Conservation (phyloP, 2,113 vertebrate species). For the Mastomys coucha region DNA sequence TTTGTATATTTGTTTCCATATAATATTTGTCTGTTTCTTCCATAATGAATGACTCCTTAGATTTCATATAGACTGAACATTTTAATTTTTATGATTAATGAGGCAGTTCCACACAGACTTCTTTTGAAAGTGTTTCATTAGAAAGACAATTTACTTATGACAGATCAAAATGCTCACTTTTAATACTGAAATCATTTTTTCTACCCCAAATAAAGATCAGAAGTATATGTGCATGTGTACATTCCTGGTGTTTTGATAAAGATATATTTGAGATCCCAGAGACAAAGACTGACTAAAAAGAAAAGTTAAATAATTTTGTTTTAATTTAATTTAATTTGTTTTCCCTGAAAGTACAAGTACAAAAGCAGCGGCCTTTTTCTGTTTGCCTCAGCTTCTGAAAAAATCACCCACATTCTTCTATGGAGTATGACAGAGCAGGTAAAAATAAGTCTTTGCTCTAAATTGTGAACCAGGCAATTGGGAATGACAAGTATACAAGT, state of each 20-base stretch:
- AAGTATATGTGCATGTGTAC: neutral
- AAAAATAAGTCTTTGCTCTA: neutral
- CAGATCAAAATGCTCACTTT: neutral
- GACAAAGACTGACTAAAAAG: neutral
- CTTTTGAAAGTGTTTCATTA: constrained; percentile 17
- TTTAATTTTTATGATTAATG: neutral
- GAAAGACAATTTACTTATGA: neutral
- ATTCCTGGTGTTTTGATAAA: neutral
- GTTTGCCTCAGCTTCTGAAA: neutral
- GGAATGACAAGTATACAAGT: neutral
- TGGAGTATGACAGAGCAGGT: neutral
- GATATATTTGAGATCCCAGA: neutral
- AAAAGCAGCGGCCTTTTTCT: neutral
- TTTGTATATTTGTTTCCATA: neutral
- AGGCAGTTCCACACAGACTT: neutral
- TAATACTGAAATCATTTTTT: neutral
- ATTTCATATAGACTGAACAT: neutral
- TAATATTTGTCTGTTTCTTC: neutral
- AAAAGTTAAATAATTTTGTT: neutral
- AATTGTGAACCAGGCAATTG: neutral
- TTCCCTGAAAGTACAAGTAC: neutral
- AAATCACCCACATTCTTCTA: neutral
- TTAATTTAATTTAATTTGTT: neutral
- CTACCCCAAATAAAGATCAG: neutral
- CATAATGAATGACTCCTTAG: neutral